These are phyloP conservation scores for Meda fulgida DNA, from an alignment of 2,797 vertebrate species.

Conservation along the genomic window DNA sequence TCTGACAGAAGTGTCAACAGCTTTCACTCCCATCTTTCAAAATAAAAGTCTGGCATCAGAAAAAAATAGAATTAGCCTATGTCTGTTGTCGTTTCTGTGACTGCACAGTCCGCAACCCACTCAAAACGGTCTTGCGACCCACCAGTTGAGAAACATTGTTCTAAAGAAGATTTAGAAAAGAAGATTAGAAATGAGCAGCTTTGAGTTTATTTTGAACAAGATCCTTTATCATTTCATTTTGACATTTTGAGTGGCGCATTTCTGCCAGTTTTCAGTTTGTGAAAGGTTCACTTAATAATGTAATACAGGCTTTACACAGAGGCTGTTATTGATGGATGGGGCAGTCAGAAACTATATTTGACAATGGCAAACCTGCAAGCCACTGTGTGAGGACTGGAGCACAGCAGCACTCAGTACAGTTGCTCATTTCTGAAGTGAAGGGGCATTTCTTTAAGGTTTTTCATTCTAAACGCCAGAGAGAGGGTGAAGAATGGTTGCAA, in stretches of 20 bases:
- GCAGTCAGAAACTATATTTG: constrained; percentile 15
- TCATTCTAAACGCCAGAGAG: neutral
- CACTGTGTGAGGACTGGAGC: neutral
- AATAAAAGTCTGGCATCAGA: neutral
- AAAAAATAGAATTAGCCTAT: neutral
- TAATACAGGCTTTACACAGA: neutral
- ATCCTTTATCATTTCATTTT: neutral
- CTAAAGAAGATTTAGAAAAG: too few species aligned
- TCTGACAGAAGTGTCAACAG: neutral
- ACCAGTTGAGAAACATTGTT: too few species aligned
- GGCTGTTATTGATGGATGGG: constrained; percentile 18
- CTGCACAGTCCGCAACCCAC: too few species aligned
- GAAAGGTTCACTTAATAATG: constrained; percentile 26
- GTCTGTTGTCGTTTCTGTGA: neutral
- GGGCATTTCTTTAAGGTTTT: neutral
- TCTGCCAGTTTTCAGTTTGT: neutral
- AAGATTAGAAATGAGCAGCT: neutral
- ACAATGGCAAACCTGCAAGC: neutral
- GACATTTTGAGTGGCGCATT: neutral
- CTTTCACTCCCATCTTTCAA: neutral
- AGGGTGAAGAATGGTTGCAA: neutral
- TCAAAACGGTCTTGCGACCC: too few species aligned
- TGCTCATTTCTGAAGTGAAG: neutral
- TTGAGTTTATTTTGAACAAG: neutral
- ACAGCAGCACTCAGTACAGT: neutral